Percentiles rank a stretch among this genome's conserved stretches.
Evolutionary conservation across 2,888 invertebrate genomes (phyloP).

Genomic region (Stictocephala bisonia): DNA sequence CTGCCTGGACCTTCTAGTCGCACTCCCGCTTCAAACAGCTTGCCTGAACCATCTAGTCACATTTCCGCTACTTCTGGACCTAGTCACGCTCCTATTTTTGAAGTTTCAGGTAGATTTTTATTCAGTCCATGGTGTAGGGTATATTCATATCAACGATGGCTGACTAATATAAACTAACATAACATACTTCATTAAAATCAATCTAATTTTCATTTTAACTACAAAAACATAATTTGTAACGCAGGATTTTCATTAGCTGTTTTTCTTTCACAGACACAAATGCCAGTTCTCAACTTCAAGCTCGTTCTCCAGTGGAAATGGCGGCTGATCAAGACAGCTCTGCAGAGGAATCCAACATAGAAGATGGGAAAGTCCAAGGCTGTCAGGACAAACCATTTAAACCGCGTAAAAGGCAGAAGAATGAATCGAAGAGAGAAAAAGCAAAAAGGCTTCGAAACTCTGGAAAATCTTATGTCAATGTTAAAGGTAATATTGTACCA

Average conservation of each 20-base stretch:
- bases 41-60: too few relatives aligned
- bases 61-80: too few relatives aligned
- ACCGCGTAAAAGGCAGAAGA: constrained; percentile 31
- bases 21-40: too few relatives aligned
- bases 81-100: too few relatives aligned
- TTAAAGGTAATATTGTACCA: constrained; percentile 47
- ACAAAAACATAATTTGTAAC: neutral
- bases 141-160: too few relatives aligned
- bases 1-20: too few relatives aligned
- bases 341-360: constrained; percentile 26
- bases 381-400: constrained; percentile 42
- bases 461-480: constrained; percentile 40
- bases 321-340: constrained; percentile 18
- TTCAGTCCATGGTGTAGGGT: too few relatives aligned
- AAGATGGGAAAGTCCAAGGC: constrained; percentile 30
- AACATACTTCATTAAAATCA: too few relatives aligned
- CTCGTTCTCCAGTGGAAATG: constrained; percentile 2
- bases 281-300: constrained; percentile 19
- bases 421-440: constrained; percentile 31
- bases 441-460: constrained; percentile 41
- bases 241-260: constrained; percentile 35
- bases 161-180: too few relatives aligned
- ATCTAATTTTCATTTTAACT: too few relatives aligned
- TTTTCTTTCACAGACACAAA: constrained; percentile 22
- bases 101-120: too few relatives aligned